Conservation (phyloP, 1,140 invertebrate species). For the Linepithema humile region DNA sequence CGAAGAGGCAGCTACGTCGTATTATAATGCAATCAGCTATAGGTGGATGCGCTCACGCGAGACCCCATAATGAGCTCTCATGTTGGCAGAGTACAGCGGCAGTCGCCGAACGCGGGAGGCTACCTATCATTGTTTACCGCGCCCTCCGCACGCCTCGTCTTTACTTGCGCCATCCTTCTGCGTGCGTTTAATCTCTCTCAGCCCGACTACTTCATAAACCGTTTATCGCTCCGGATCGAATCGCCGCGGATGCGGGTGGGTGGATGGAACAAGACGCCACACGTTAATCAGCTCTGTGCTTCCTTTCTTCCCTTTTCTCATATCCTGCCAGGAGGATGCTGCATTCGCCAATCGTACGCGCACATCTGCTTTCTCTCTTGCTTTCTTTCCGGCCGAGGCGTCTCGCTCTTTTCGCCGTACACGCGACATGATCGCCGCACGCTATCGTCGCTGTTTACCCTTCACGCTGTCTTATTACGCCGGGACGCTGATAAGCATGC, state of each 20-base stretch:
- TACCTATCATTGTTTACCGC: conserved; percentile 80
- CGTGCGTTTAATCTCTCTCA: background rate
- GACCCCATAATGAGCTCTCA: conserved; percentile 81
- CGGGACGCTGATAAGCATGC: conserved; percentile 57
- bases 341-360: background rate
- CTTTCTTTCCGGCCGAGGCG: background rate
- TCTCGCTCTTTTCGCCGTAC: background rate
- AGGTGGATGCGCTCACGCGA: conserved; percentile 79
- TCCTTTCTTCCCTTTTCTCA: background rate
- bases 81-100: conserved; percentile 74
- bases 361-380: background rate
- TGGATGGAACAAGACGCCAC: conserved; percentile 76
- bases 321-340: background rate
- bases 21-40: conserved; percentile 82
- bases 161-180: background rate
- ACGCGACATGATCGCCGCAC: conserved; percentile 28
- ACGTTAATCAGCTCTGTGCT: conserved; percentile 77
- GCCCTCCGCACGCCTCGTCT: conserved; percentile 18
- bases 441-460: background rate
- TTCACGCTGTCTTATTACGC: conserved; percentile 55
- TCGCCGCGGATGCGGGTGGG: conserved; percentile 66
- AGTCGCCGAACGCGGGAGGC: conserved; percentile 73
- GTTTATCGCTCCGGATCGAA: conserved; percentile 81
- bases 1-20: conserved; percentile 66
- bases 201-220: conserved; percentile 78